Evolutionary conservation across 2,113 vertebrate species (phyloP).

Genomic region (Pipa parva): DNA sequence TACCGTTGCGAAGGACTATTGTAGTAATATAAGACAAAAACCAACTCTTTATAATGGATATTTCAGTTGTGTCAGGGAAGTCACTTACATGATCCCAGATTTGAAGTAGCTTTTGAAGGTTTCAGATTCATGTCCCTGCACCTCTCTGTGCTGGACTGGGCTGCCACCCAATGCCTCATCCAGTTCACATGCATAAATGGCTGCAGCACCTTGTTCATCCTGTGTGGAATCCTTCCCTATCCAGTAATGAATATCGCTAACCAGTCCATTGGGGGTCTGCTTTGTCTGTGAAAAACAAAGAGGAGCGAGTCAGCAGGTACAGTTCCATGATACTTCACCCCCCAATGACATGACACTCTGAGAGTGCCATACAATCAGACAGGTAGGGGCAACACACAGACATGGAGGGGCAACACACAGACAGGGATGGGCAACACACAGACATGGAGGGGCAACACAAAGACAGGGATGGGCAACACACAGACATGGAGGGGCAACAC

Average conservation of each 20-base stretch:
- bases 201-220: slow-evolving; percentile 79
- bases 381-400: too few relatives aligned
- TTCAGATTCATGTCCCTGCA: slow-evolving; percentile 72
- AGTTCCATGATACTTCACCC: not conserved
- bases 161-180: slow-evolving; percentile 66
- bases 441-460: too few relatives aligned
- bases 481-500: too few relatives aligned
- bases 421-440: too few relatives aligned
- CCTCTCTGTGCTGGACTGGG: slow-evolving; percentile 79
- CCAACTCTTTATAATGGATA: too few relatives aligned
- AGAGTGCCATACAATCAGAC: too few relatives aligned
- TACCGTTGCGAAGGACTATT: too few relatives aligned
- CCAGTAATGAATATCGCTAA: slow-evolving; percentile 79
- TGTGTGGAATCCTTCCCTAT: slow-evolving; percentile 74
- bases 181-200: slow-evolving; percentile 74
- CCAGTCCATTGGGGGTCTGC: slow-evolving; percentile 41
- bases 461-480: too few relatives aligned
- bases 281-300: slow-evolving; percentile 55
- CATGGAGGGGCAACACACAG: too few relatives aligned
- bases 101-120: slow-evolving; percentile 84
- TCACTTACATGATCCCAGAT: slow-evolving; percentile 78
- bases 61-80: accelerated
- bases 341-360: not conserved
- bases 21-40: too few relatives aligned
- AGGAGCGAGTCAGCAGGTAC: not conserved